Percentiles rank a stretch among this genome's conserved stretches.
phyloP scores from a whole-genome alignment of 2,113 vertebrate species.

The Misgurnus mizolepis region DNA sequence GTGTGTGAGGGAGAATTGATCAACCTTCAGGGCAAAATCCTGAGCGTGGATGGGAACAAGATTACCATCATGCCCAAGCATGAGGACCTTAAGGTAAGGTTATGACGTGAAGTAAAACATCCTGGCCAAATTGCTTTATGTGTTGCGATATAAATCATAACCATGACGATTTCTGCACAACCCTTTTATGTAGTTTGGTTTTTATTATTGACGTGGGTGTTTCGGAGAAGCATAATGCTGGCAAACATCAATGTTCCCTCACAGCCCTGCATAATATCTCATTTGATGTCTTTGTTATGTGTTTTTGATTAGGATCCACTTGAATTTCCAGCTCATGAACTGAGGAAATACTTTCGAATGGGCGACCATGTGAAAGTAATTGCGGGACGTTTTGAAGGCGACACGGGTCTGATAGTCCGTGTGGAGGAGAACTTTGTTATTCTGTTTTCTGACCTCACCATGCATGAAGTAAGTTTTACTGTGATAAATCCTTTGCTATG shows the following conservation, averaged over 20 bases:
- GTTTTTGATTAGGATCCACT: conserved; percentile 81
- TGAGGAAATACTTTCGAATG: conserved; percentile 95
- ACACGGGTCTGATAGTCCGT: conserved; percentile 92
- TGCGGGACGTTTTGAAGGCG: conserved; percentile 89
- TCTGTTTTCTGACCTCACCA: conserved; percentile 94
- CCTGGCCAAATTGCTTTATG: too few species aligned
- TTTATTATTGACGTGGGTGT: too few species aligned
- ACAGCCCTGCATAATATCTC: neutral
- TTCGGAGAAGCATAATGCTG: too few species aligned
- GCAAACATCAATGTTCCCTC: too few species aligned
- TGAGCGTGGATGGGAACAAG: conserved; percentile 95
- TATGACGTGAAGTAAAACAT: too few species aligned
- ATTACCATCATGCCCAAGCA: conserved; percentile 98
- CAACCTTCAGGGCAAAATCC: conserved; percentile 94
- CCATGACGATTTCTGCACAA: too few species aligned
- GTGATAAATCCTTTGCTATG: too few species aligned
- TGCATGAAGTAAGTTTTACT: conserved; percentile 84
- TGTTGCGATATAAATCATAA: too few species aligned
- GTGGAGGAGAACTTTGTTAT: conserved; percentile 97
- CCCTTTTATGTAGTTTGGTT: too few species aligned
- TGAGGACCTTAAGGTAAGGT: conserved; percentile 89
- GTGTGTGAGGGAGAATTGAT: conserved; percentile 95
- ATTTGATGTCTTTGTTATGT: neutral
- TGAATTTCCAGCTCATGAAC: conserved; percentile 93
- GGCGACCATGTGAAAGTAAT: conserved; percentile 97